Evolutionary conservation across 2,797 vertebrate species (phyloP), one percentile per base, ranked within the genome.

Genomic region (Aulostomus chinensis): DNA sequence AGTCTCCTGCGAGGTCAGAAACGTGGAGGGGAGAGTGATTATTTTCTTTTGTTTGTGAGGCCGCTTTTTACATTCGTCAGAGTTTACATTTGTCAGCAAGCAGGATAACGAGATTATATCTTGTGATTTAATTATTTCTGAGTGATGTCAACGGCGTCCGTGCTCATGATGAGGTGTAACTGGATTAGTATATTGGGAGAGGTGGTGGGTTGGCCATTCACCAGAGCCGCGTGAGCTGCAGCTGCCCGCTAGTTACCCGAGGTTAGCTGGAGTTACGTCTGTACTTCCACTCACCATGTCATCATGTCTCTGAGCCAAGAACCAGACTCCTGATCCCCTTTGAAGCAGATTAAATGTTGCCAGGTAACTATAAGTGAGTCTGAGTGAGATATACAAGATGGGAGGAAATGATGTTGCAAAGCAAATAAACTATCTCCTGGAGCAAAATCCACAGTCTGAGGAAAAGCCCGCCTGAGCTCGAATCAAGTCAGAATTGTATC

Each of bases 1-100:
- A 63, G 60, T 77, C 48, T 34, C 61, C 55, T 2, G 12, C 50
- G 48, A 11, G 56, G 43, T 73, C 64, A 40, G 33, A 58, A 68
- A 65, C 58, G 72, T 34, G 50, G 13, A 68, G 47, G 51, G 34
- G 33, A 65, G 58, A 63, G 29, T 5, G 54, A 55, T 67, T 49
- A 28, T 58, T 75, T 64, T 68, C 52, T 63, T n/a, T 56, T 76
- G 54, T 78, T 73, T 67, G 50, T 43, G 58, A 48, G 45, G 58
- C 31, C 28, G 14, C 7, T 46, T 46, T 34, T 46, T 34, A 33
- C 9, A 33, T 46, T 36, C 14, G 35, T 35, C 48, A 30, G 22
- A 65, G 71, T 80, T 79, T 74, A 69, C 57, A 80, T 83, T 68
- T 65, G 64, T 76, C 59, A 73, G 47, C 56, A 10, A 48, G 20